Percentiles rank a stretch among this genome's conserved stretches.
Conservation (phyloP, 2,888 invertebrate species). For the Cenopis cana region DNA sequence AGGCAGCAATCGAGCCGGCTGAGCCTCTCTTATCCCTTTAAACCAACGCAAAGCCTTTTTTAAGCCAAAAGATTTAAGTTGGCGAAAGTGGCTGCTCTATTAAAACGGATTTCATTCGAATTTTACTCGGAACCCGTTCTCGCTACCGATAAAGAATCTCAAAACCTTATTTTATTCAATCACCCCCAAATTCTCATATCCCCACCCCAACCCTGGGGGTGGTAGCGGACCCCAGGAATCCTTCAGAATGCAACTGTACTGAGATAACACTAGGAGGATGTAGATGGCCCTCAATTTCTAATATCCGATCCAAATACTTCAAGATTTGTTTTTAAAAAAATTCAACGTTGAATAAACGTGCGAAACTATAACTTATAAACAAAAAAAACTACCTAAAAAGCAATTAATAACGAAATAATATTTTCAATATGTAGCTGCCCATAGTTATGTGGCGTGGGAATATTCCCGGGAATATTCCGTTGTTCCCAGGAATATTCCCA, state of each 20-base stretch:
- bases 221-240: too few species aligned
- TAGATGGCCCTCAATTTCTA: too few species aligned
- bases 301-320: too few species aligned
- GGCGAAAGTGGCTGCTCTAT: constrained; percentile 82
- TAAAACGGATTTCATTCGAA: constrained; percentile 78
- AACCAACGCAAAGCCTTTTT: constrained; percentile 84
- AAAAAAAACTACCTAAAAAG: too few species aligned
- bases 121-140: constrained; percentile 59
- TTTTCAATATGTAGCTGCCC: too few species aligned
- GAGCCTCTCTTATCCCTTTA: constrained; percentile 82
- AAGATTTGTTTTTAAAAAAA: background rate
- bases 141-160: constrained; percentile 36
- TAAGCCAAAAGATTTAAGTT: constrained; percentile 84
- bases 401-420: too few species aligned
- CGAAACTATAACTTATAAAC: background rate
- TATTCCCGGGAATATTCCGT: too few species aligned
- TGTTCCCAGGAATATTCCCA: too few species aligned
- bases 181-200: background rate
- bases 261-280: too few species aligned
- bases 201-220: too few species aligned
- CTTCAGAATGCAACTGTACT: too few species aligned
- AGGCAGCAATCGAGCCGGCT: constrained; percentile 77
- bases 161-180: constrained; percentile 34
- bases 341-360: background rate
- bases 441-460: too few species aligned